Conservation (phyloP, 2,797 vertebrate species). For the Geotrypetes seraphini region DNA sequence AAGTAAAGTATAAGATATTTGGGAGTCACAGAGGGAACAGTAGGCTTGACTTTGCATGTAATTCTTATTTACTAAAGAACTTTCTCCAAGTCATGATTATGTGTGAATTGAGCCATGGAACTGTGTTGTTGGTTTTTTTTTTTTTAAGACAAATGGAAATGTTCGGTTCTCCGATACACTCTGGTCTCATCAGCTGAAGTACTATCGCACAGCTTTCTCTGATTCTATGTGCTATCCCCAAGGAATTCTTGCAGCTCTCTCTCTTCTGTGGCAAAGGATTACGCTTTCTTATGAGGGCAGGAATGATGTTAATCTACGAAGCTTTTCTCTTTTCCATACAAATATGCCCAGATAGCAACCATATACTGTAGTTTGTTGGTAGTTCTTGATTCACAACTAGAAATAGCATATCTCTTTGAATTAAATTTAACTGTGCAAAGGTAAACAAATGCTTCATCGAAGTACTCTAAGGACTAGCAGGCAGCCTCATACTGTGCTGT, state of each 20-base stretch:
- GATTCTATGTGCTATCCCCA: constrained; percentile 6
- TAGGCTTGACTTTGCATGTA: too few species aligned
- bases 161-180: neutral
- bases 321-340: constrained; percentile 16
- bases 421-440: constrained; percentile 30
- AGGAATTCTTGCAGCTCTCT: constrained; percentile 32
- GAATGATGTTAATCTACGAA: constrained; percentile 32
- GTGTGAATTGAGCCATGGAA: too few species aligned
- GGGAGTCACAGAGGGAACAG: too few species aligned
- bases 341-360: constrained; percentile 29
- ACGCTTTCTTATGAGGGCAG: constrained; percentile 22
- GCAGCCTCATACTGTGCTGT: constrained; percentile 48
- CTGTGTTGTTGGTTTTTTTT: too few species aligned
- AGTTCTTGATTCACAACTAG: constrained; percentile 20
- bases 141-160: constrained; percentile 22
- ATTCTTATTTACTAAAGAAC: too few species aligned
- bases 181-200: constrained; percentile 21
- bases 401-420: constrained; percentile 17
- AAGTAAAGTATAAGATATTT: too few species aligned
- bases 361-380: constrained; percentile 17
- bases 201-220: constrained; percentile 18
- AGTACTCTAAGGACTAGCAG: constrained; percentile 33
- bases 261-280: constrained; percentile 34
- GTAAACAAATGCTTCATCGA: constrained; percentile 51
- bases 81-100: too few species aligned